Percentiles rank a stretch among this genome's conserved stretches.
Conservation (phyloP, 2,113 vertebrate genomes). For the Microcebus tavaratra region DNA sequence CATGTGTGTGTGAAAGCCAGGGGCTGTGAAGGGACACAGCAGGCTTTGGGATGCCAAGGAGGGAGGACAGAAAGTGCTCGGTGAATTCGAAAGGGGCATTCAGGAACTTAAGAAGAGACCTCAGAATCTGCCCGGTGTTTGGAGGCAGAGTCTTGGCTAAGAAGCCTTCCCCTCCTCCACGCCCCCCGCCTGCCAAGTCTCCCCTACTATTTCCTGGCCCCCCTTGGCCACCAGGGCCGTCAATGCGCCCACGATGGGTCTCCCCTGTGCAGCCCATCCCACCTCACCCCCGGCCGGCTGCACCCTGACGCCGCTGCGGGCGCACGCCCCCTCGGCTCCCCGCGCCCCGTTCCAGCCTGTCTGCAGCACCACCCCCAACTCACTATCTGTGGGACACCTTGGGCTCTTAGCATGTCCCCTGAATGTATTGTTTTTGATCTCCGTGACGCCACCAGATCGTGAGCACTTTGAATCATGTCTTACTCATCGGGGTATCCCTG, state of each 20-base stretch:
- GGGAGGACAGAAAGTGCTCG: background rate
- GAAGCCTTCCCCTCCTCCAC: background rate
- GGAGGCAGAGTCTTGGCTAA: background rate
- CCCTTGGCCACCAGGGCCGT: background rate
- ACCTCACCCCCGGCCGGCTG: background rate
- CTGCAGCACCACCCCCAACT: background rate
- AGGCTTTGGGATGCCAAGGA: background rate
- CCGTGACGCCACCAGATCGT: background rate
- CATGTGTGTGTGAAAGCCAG: background rate
- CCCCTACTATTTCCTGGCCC: background rate
- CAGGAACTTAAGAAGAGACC: background rate
- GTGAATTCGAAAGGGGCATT: background rate
- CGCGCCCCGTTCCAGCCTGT: background rate
- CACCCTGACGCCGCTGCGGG: background rate
- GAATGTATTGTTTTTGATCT: background rate
- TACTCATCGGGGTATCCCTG: background rate
- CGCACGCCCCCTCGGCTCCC: accelerated
- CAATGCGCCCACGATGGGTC: background rate
- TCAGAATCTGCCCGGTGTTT: background rate
- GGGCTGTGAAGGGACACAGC: background rate
- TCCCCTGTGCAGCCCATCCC: background rate
- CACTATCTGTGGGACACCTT: background rate
- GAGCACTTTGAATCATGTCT: background rate
- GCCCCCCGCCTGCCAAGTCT: too few relatives aligned
- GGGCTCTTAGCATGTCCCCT: background rate